Percentiles rank a stretch among this genome's conserved stretches.
Conservation (phyloP, 1,140 invertebrate genomes). For the Bombus pascuorum region DNA sequence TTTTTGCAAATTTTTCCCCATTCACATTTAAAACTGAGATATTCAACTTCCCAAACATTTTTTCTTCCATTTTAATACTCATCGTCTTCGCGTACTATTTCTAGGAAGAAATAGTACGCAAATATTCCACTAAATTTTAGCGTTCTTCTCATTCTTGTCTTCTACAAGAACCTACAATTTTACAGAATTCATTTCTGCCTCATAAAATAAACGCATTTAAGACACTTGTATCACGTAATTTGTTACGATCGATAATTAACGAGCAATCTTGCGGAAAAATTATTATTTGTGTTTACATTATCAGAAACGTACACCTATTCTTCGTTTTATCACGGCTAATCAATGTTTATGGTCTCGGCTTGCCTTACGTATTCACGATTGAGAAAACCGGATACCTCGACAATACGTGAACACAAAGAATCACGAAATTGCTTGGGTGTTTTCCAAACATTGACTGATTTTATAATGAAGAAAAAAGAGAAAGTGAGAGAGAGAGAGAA, state of each 20-base stretch:
- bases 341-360: background rate
- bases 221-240: background rate
- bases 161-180: background rate
- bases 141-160: background rate
- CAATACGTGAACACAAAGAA: background rate
- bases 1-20: background rate
- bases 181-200: background rate
- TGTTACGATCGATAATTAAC: background rate
- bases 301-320: background rate
- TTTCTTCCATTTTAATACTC: background rate
- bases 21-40: background rate
- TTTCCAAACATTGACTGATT: background rate
- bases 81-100: background rate
- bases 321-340: background rate
- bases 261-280: background rate
- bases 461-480: background rate
- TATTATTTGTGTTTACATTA: background rate
- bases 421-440: background rate
- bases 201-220: background rate
- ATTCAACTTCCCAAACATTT: background rate
- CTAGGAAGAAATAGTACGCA: background rate
- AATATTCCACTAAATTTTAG: background rate
- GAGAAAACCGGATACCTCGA: background rate
- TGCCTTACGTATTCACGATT: no score
- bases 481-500: background rate